Conservation (phyloP, 2,113 vertebrate genomes). For the Aspidoscelis tigris region DNA sequence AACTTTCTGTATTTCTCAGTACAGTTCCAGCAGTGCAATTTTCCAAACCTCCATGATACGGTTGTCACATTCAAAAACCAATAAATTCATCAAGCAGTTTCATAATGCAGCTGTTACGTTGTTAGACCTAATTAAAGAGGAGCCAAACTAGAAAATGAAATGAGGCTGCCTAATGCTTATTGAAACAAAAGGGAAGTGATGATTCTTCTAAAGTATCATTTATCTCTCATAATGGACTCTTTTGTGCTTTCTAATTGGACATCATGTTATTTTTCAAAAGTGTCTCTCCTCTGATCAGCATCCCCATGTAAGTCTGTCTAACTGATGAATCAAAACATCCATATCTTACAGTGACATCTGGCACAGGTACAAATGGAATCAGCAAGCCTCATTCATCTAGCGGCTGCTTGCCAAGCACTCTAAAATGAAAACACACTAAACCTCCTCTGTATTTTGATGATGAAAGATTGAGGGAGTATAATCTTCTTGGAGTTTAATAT, state of each 20-base stretch:
- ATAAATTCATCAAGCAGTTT: conserved; percentile 23
- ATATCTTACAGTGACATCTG: conserved; percentile 60
- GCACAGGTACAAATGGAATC: conserved; percentile 69
- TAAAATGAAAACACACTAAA: conserved; percentile 58
- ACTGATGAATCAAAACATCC: conserved; percentile 73
- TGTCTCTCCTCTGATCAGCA: conserved; percentile 61
- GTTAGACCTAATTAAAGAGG: conserved; percentile 44
- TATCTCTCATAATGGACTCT: conserved; percentile 65
- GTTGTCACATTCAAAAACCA: neutral
- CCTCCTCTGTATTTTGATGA: conserved; percentile 56
- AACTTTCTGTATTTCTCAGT: conserved; percentile 7
- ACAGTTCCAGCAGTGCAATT: neutral
- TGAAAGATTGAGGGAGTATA: conserved; percentile 65
- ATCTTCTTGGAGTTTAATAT: conserved; percentile 66
- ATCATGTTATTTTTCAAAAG: conserved; percentile 66
- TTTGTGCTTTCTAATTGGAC: conserved; percentile 71
- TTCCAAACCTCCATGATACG: neutral
- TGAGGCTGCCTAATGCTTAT: conserved; percentile 43
- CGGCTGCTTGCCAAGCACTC: conserved; percentile 59
- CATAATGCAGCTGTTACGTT: conserved; percentile 30
- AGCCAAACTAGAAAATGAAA: conserved; percentile 61
- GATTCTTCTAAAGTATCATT: conserved; percentile 71
- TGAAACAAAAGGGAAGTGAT: conserved; percentile 65
- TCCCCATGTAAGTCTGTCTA: conserved; percentile 60
- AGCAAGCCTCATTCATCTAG: conserved; percentile 66